Conservation (phyloP, 2,888 invertebrate genomes). For the Nomada ferruginata region DNA sequence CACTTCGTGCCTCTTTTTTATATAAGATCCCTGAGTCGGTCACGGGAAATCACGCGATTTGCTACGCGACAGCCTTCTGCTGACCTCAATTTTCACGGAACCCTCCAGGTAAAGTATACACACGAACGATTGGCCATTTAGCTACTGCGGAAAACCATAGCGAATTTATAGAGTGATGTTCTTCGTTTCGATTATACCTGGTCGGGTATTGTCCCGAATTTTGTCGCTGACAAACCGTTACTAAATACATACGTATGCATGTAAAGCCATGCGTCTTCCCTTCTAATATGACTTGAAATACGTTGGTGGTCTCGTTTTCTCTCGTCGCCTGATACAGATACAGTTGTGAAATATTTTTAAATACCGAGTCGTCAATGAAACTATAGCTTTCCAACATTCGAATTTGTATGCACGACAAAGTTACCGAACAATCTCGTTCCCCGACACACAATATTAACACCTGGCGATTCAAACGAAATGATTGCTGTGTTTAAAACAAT, state of each 20-base stretch:
- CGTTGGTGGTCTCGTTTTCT: neutral
- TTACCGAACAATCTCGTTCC: neutral
- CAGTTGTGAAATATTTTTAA: neutral
- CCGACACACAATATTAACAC: neutral
- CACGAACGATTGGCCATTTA: slow-evolving; percentile 63
- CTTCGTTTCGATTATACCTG: slow-evolving; percentile 35
- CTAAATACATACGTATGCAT: slow-evolving; percentile 62
- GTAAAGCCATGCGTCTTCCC: neutral
- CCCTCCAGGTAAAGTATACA: slow-evolving; percentile 4
- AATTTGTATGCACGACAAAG: neutral
- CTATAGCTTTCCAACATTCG: neutral
- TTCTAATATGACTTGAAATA: slow-evolving; percentile 12
- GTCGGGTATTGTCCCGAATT: slow-evolving; percentile 59
- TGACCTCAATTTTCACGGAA: slow-evolving; percentile 45
- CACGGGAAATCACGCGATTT: slow-evolving; percentile 70
- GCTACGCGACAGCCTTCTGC: slow-evolving; percentile 66
- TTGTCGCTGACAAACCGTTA: slow-evolving; percentile 70
- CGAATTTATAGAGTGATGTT: slow-evolving; percentile 77
- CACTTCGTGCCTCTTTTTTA: neutral
- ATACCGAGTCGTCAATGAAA: neutral
- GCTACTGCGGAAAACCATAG: slow-evolving; percentile 71
- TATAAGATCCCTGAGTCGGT: slow-evolving; percentile 42
- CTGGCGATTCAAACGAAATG: neutral
- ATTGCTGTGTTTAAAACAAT: neutral
- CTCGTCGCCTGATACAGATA: neutral